Percentiles rank a stretch among this genome's conserved stretches.
Conservation (phyloP, 2,888 invertebrate genomes). For the Rhopalosiphum nymphaeae region DNA sequence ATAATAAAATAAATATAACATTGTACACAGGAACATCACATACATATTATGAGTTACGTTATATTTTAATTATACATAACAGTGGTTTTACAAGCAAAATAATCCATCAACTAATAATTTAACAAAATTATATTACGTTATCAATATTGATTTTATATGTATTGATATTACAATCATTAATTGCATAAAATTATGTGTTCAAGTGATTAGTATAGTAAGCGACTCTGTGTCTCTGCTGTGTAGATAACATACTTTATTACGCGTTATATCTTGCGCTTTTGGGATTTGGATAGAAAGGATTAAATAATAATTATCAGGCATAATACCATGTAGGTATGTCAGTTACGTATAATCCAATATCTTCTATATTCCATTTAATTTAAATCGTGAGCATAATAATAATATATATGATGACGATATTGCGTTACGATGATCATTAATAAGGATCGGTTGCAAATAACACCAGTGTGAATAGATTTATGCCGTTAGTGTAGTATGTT, state of each 20-base stretch:
- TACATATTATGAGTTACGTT: neutral
- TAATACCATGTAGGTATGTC: neutral
- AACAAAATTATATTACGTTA: too few species aligned
- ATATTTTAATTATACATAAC: neutral
- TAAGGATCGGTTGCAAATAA: conserved; percentile 16
- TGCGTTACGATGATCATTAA: neutral
- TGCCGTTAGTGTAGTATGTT: neutral
- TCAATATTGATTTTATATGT: too few species aligned
- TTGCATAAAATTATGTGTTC: too few species aligned
- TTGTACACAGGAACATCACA: neutral
- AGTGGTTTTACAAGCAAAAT: neutral
- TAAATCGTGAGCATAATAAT: neutral
- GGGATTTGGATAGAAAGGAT: neutral
- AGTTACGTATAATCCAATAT: neutral
- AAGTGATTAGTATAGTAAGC: too few species aligned
- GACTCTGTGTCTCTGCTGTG: neutral
- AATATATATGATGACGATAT: neutral
- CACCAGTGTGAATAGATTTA: neutral
- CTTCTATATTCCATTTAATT: neutral
- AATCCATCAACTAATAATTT: neutral
- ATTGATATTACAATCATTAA: too few species aligned
- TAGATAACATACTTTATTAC: neutral
- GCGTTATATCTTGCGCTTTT: neutral
- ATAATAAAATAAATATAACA: neutral
- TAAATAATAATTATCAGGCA: conserved; percentile 9